phyloP scores from a whole-genome alignment of 2,888 invertebrate genomes.

The Drosophila rellima region DNA sequence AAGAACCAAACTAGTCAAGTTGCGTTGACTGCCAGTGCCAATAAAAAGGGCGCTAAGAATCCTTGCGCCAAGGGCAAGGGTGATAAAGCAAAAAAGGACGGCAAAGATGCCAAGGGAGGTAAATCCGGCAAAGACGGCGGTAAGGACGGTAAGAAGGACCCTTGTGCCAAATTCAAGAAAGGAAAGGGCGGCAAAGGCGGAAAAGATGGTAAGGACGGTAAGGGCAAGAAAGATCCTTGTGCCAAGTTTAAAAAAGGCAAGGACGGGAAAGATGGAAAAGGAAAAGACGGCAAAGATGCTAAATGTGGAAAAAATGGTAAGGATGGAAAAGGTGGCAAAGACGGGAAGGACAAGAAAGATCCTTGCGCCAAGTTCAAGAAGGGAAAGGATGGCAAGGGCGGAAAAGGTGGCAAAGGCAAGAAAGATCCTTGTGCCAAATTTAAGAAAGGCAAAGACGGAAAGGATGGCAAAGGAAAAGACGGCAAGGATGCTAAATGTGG shows the following conservation, averaged over 20 bases:
- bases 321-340: constrained; percentile 9
- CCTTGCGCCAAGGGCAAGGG: constrained; percentile 12
- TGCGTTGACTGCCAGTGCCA: constrained; percentile 33
- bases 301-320: constrained; percentile 28
- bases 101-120: constrained; percentile 5
- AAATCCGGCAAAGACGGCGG: constrained; percentile 9
- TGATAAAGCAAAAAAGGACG: constrained; percentile 4
- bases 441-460: not conserved
- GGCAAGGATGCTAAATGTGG: constrained; percentile 22
- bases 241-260: constrained; percentile 24
- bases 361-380: constrained; percentile 27
- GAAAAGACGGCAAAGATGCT: constrained; percentile 14
- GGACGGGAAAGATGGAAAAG: constrained; percentile 10
- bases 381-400: constrained; percentile 13
- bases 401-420: constrained; percentile 24
- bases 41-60: constrained; percentile 17
- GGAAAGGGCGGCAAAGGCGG: constrained; percentile 17
- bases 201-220: constrained; percentile 12
- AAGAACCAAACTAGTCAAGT: constrained; percentile 13
- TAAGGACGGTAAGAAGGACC: constrained; percentile 27
- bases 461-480: not conserved
- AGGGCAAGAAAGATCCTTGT: constrained; percentile 27
- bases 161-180: constrained; percentile 21
- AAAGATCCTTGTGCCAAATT: too few relatives aligned
- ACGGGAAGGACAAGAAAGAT: constrained; percentile 23